Percentiles rank a stretch among this genome's conserved stretches.
Conservation (phyloP, 2,888 invertebrate genomes). For the Entomobrya proxima region DNA sequence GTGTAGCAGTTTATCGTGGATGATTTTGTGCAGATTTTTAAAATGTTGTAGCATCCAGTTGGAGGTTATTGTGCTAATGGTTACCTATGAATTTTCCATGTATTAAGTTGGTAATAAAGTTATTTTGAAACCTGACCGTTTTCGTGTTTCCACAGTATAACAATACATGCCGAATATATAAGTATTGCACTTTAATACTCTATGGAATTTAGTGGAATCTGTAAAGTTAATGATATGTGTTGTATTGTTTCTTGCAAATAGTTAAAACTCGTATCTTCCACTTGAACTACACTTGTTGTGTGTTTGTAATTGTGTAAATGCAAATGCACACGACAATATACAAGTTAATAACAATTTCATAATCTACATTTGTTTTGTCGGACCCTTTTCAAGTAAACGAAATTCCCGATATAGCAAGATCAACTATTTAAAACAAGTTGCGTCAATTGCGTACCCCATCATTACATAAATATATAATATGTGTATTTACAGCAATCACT, state of each 20-base stretch:
- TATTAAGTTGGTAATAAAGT: not conserved
- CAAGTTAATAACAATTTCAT: not conserved
- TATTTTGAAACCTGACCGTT: constrained; percentile 3
- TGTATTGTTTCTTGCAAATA: constrained; percentile 40
- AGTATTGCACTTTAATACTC: not conserved
- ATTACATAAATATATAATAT: too few species aligned
- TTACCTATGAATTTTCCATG: not conserved
- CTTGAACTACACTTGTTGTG: constrained; percentile 18
- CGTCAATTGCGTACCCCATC: too few species aligned
- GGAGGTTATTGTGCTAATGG: not conserved
- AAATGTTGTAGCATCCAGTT: not conserved
- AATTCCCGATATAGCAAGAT: not conserved
- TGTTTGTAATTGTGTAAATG: not conserved
- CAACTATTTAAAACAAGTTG: too few species aligned
- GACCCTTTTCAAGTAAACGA: not conserved
- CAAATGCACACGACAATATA: not conserved
- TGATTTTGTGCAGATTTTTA: constrained; percentile 25
- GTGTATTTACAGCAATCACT: too few species aligned
- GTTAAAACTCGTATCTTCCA: constrained; percentile 40
- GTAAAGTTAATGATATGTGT: constrained; percentile 51
- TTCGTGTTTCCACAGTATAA: not conserved
- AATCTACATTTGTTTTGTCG: not conserved
- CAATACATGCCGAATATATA: constrained; percentile 1
- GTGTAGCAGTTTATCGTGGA: not conserved
- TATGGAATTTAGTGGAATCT: constrained; percentile 13